Conservation (phyloP, 2,888 invertebrate genomes). For the Brachylomia viminalis region DNA sequence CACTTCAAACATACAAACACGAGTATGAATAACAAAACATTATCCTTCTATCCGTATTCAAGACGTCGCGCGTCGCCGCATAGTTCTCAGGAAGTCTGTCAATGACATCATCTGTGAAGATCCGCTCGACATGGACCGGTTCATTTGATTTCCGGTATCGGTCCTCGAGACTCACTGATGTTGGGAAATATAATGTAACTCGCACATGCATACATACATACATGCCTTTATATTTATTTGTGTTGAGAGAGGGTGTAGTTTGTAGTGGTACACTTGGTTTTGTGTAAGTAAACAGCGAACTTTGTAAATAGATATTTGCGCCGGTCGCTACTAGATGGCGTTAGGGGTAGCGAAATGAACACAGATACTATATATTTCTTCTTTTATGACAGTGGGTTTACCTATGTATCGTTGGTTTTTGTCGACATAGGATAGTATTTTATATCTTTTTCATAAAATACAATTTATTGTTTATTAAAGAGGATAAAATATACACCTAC, state of each 20-base stretch:
- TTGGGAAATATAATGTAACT: conserved; percentile 56
- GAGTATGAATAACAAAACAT: conserved; percentile 64
- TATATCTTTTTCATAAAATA: neutral
- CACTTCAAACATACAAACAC: conserved; percentile 32
- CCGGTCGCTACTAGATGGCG: conserved; percentile 44
- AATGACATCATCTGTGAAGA: conserved; percentile 79
- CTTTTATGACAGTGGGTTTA: neutral
- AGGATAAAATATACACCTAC: no score
- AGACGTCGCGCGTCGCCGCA: conserved; percentile 58
- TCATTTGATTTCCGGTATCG: conserved; percentile 81
- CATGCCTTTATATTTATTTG: conserved; percentile 40
- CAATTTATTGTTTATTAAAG: no score
- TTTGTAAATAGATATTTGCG: conserved; percentile 21
- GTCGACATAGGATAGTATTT: neutral
- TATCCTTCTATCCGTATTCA: conserved; percentile 69
- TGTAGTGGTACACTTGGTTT: conserved; percentile 26
- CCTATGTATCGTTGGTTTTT: no score
- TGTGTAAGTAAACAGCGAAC: conserved; percentile 33
- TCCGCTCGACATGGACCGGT: conserved; percentile 77
- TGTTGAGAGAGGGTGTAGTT: conserved; percentile 28
- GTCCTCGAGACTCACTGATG: conserved; percentile 57
- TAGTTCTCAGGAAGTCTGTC: conserved; percentile 73
- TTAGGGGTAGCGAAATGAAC: conserved; percentile 12
- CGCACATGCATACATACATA: conserved; percentile 32
- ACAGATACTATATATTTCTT: neutral